Base-by-base conservation (phyloP, 2,797 vertebrate genomes). In the Simalia tracyae region DNA sequence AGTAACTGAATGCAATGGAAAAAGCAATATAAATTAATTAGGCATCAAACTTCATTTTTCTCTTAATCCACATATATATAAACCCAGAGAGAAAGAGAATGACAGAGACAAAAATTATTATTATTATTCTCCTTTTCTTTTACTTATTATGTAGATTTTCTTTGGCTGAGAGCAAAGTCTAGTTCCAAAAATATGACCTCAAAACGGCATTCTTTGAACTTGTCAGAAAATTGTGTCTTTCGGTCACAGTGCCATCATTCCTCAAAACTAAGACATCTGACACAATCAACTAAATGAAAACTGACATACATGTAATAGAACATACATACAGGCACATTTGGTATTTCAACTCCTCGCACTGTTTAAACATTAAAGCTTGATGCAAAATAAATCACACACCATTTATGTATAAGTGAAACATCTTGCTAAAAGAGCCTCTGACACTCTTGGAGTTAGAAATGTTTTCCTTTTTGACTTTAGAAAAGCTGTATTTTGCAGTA, bases 321-420 rank as follows among this genome's bases (percentile, higher is more conserved):
- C 81, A 72, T 36, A 89, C 28, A 54, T 54, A 54, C 50, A 54
- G 8, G 50, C 24, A 97, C 97, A 97, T 98, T 98, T 97, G 97
- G 97, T 97, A 96, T 98, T 98, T 98, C 97, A 98, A 98, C 97
- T 97, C 97, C 97, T 97, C 96, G 97, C 96, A 97, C 95, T 95
- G 97, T 97, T 97, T 97, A 98, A 98, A 97, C 97, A 96, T 97
- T 97, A 97, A 97, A 97, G 97, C 95, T 97, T 97, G 97, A 97
- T 98, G 96, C 97, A 97, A 97, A 98, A 97, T 97, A 98, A 98
- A 97, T 97, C 97, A 98, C 97, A 97, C 96, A 96, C 95, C 94
- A 95, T 94, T 96, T 97, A 97, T 97, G 96, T 36, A 96, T 96
- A 97, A 97, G 96, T 95, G 96, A 97, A 98, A 97, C 97, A 96